Conservation (phyloP, 2,797 vertebrate species). For the Acanthopagrus latus region DNA sequence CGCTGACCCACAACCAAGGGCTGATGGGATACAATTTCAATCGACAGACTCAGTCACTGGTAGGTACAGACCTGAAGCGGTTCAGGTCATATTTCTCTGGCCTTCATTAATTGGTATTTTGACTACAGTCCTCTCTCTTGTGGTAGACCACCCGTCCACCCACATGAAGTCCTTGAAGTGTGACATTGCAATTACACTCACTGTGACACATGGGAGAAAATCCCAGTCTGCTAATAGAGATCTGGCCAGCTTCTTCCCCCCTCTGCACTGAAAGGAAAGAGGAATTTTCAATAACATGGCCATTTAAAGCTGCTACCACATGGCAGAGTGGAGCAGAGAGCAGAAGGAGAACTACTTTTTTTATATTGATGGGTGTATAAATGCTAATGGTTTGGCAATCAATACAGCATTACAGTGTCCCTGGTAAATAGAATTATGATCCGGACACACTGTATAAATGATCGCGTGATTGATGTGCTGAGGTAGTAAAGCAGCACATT, state of each 20-base stretch:
- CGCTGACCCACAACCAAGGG: slow-evolving; percentile 78
- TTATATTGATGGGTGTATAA: slow-evolving; percentile 75
- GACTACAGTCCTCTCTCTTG: slow-evolving; percentile 81
- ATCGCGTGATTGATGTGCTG: slow-evolving; percentile 68
- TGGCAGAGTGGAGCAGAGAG: slow-evolving; percentile 59
- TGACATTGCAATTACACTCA: slow-evolving; percentile 86
- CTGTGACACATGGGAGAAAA: slow-evolving; percentile 82
- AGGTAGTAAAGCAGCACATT: slow-evolving; percentile 59
- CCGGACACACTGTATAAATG: slow-evolving; percentile 69
- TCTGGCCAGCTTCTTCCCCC: slow-evolving; percentile 68
- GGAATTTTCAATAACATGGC: slow-evolving; percentile 80
- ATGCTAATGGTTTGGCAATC: slow-evolving; percentile 77
- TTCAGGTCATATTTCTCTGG: slow-evolving; percentile 81
- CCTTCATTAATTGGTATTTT: slow-evolving; percentile 86
- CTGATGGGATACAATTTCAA: slow-evolving; percentile 84
- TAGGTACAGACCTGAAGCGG: slow-evolving; percentile 76
- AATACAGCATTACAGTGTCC: slow-evolving; percentile 72
- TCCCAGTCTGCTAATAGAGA: slow-evolving; percentile 81
- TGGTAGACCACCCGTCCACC: slow-evolving; percentile 78
- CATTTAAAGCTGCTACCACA: slow-evolving; percentile 75
- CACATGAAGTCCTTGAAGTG: slow-evolving; percentile 85
- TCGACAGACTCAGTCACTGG: slow-evolving; percentile 76
- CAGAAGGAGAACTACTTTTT: slow-evolving; percentile 63
- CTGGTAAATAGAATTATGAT: slow-evolving; percentile 78
- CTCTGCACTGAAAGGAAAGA: slow-evolving; percentile 71